Base-by-base conservation (phyloP, 1,140 invertebrate species). In the Battus philenor region DNA sequence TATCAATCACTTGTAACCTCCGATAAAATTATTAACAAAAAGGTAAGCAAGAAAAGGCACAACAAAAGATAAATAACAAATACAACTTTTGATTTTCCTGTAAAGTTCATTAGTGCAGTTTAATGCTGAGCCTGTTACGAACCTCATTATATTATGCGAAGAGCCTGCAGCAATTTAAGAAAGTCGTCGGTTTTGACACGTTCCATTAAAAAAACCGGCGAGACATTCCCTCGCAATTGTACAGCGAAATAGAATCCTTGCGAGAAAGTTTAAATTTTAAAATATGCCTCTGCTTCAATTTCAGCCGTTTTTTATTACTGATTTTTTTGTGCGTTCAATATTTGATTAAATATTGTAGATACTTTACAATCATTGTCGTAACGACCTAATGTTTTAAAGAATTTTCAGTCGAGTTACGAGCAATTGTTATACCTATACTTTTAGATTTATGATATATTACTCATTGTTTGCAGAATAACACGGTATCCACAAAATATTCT, bases 171-270 rank as follows among this genome's bases (percentile, higher is more conserved):
- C 24, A 26, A 17, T 41, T 29, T 17, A 29, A 29, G 24, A 41
- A 30, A 41, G 22, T 27, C 22, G 8, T 39, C 24, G 9, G 38
- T 27, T 41, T 29, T 41, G 38, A 41, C 38, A 41, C 38, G 22
- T 41, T 41, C 29, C 38, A 41, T 41, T 41, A 27, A 27, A 30
- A 39, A 41, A 41, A 41, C 22, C 13, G 13, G 24, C 38, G n/a
- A 41, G 13, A 16, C 38, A 16, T 41, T 29, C 24, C 6, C 18
- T 38, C 36, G 16, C 36, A 16, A 41, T 41, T 41, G 20, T 29
- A 27, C 9, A 24, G n/a, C 24, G 12, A 26, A 29, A 41, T 9
- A 41, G n/a, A 41, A 5, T 29, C 24, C 36, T 41, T 41, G 27
- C n/a, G 15, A 41, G 13, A 36, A 11, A 36, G 17, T 20, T 36